Base-by-base conservation (phyloP, 2,888 invertebrate species). In the Phlogophora meticulosa region DNA sequence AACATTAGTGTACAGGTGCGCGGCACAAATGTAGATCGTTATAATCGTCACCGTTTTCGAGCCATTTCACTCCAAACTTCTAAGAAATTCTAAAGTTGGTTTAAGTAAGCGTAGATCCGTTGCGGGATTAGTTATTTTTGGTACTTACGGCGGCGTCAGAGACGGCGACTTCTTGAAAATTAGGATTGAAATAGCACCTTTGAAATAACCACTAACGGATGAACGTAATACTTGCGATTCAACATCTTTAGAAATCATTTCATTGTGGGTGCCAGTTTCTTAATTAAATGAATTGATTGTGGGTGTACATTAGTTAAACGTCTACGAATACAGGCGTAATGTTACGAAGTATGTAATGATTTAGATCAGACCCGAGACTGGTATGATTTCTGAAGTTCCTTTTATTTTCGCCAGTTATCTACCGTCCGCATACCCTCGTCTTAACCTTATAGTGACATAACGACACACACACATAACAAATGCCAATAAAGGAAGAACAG, bases 401-500 rank as follows among this genome's bases (percentile, higher is more conserved):
- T 65, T 55, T 60, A 40, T 55, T 60, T 66, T 61, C 36, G 17
- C n/a, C 22, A 52, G 34, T 28, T 56, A 40, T 36, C 22, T 7
- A 46, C 48, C 45, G 51, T 59, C 13, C 20, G 24, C n/a, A n/a
- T 22, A 72, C 65, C 72, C 72, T 67, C 70, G 46, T 69, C 69
- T 57, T 34, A 53, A 65, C 66, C 42, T 67, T 79, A 64, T 74
- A 55, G 51, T 62, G 65, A 53, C 42, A 55, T 36, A 36, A 62
- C 22, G 17, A 56, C 62, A 72, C 66, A 70, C 32, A 71, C 74
- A 68, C 59, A 49, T 43, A 24, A 55, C 45, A 62, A 36, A 65
- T 58, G 11, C 20, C 17, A 49, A 52, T n/a, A 65, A 97, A 38
- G 17, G 1, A 28, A 20, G 96, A 73, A 57, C 7, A 22, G 13